Evolutionary conservation across 2,888 invertebrate species (phyloP).

Genomic region (Schizaphis graminum): DNA sequence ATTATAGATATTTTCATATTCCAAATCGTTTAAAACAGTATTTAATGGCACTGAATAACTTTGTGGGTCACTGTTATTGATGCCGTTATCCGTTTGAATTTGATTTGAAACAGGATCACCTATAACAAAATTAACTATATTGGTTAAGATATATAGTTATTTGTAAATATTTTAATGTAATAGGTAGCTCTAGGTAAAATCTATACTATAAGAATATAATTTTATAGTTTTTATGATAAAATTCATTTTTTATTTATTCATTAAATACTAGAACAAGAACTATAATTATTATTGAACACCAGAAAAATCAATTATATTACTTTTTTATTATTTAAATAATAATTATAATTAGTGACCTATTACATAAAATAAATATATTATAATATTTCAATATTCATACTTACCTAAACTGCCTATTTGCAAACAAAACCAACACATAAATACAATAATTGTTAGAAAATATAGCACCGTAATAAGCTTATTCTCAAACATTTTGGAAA

Average conservation of each 20-base stretch:
- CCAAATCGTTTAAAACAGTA: background rate
- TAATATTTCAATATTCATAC: background rate
- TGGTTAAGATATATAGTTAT: background rate
- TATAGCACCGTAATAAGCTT: background rate
- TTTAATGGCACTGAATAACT: background rate
- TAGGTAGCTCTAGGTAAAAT: background rate
- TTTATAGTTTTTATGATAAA: background rate
- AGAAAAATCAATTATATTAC: background rate
- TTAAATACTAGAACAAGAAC: background rate
- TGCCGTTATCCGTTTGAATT: background rate
- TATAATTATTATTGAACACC: background rate
- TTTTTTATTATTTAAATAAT: too few species aligned
- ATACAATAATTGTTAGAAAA: background rate
- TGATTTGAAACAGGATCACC: background rate
- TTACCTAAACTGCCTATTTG: background rate
- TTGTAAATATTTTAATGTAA: background rate
- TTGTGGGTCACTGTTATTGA: background rate
- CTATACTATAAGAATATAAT: background rate
- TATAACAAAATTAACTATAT: background rate
- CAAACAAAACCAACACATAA: background rate
- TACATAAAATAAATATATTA: background rate
- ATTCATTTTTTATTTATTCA: background rate
- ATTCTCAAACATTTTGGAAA: background rate
- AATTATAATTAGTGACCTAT: too few species aligned
- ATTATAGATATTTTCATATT: background rate